phyloP scores from a whole-genome alignment of 2,888 invertebrate species.

The Macaria notata region DNA sequence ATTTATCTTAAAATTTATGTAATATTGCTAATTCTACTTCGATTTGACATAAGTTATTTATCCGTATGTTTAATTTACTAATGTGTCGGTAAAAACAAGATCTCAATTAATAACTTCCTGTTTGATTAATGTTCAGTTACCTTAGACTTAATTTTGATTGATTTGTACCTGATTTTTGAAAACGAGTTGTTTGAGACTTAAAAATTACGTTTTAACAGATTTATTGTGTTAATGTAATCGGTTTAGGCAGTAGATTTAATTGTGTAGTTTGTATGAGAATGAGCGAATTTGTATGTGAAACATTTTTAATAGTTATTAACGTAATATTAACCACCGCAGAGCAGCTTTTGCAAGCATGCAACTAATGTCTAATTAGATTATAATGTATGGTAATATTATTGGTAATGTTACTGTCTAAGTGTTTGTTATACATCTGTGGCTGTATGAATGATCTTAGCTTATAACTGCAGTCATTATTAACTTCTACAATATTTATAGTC shows the following conservation, averaged over 20 bases:
- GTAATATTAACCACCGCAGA: constrained; percentile 69
- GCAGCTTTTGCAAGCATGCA: constrained; percentile 77
- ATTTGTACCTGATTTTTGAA: constrained; percentile 79
- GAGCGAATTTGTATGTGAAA: constrained; percentile 72
- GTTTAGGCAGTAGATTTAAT: constrained; percentile 56
- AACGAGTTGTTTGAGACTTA: constrained; percentile 70
- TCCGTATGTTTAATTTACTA: constrained; percentile 15
- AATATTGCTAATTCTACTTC: too few relatives aligned
- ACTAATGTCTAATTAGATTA: constrained; percentile 62
- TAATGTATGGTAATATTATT: constrained; percentile 52
- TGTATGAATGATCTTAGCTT: constrained; percentile 36
- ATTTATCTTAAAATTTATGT: constrained; percentile 37
- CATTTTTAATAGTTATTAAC: constrained; percentile 49
- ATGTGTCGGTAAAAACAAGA: constrained; percentile 55
- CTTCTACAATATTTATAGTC: constrained; percentile 30
- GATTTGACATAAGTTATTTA: too few relatives aligned
- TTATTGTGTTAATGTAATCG: constrained; percentile 65
- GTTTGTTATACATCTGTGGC: constrained; percentile 50
- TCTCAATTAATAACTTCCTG: constrained; percentile 73
- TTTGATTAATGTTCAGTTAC: constrained; percentile 69
- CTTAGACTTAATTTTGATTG: constrained; percentile 76
- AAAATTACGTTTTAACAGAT: constrained; percentile 72
- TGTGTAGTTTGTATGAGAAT: constrained; percentile 62
- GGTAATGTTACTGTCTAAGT: constrained; percentile 39
- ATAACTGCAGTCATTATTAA: constrained; percentile 38